A percentile compares a stretch with the other conserved stretches of the same genome.
phyloP scores from a whole-genome alignment of 2,113 vertebrate species.

The Lycaon pictus region DNA sequence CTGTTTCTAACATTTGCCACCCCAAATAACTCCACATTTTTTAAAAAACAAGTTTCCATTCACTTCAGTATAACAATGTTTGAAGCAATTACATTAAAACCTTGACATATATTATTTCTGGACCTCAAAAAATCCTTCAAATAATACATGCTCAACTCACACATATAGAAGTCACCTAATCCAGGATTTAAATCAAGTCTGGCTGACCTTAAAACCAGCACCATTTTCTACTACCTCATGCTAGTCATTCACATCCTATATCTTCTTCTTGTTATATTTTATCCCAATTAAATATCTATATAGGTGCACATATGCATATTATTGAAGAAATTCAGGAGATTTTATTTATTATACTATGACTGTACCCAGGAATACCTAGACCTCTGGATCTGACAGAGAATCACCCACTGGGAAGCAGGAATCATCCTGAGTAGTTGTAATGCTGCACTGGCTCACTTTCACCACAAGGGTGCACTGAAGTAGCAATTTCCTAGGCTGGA shows the following conservation, averaged over 20 bases:
- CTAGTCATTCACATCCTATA: not conserved
- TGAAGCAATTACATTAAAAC: not conserved
- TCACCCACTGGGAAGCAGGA: not conserved
- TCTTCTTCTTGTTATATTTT: not conserved
- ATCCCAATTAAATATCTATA: not conserved
- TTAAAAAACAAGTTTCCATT: not conserved
- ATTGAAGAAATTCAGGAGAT: not conserved
- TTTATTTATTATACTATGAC: not conserved
- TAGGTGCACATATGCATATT: not conserved
- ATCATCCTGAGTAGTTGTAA: not conserved
- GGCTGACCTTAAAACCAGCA: not conserved
- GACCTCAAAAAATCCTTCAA: not conserved
- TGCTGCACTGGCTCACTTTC: not conserved
- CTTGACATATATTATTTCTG: not conserved
- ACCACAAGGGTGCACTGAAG: conserved; percentile 78
- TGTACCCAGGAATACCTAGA: not conserved
- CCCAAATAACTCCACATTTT: not conserved
- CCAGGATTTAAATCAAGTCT: not conserved
- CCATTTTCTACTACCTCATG: not conserved
- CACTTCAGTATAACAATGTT: not conserved
- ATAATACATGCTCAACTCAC: not conserved
- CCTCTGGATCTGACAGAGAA: not conserved
- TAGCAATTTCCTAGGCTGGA: conserved; percentile 46
- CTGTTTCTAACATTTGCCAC: not conserved
- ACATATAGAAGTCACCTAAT: not conserved